Evolutionary conservation across 2,113 vertebrate species (phyloP), one percentile per base, ranked within the genome.

Genomic region (Pomatorhinus ruficollis): DNA sequence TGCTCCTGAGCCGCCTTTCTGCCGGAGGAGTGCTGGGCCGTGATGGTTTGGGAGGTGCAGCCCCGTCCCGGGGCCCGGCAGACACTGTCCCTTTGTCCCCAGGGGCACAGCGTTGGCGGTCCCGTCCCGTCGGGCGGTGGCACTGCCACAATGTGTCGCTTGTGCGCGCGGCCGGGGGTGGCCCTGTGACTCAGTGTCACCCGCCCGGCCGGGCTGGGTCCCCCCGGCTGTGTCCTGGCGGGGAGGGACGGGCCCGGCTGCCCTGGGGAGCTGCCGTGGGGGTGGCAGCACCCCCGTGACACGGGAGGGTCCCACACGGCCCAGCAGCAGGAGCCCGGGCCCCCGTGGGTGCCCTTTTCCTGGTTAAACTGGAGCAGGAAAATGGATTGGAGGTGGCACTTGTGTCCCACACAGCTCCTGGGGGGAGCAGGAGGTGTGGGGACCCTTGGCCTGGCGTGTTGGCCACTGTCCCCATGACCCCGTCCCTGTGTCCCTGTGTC

Each of bases 221-320:
- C 49, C 49, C 24, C 49, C 14, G 49, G 49, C 49, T 5, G 49
- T 50, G 49, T 25, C 49, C 47, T 12, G 47, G 16, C 11, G 2
- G 11, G 37, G 6, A 45, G n/a, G n/a, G 17, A 15, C 15, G 35
- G 3, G 33, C 52, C 33, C 4, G 3, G 15, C 22, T 28, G 42
- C 4, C 9, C 28, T 15, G 24, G 39, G 10, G 52, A 11, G 47
- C 47, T 23, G 44, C 22, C 23, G 7, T 4, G 47, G 47, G 47
- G 44, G 19, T 21, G 44, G 44, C 19, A 45, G 44, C 44, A 45
- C 44, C 44, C 4, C 44, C 19, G 17, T 1, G 6, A 16, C 11
- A 2, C 2, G 1, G 20, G 4, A 6, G 1, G 2, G 4, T 25
- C n/a, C 0, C 7, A 10, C 15, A 0, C 1, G 4, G 5, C 27